Evolutionary conservation across 2,113 vertebrate species (phyloP), one percentile per base, ranked within the genome.

Genomic region (Zapus hudsonius): DNA sequence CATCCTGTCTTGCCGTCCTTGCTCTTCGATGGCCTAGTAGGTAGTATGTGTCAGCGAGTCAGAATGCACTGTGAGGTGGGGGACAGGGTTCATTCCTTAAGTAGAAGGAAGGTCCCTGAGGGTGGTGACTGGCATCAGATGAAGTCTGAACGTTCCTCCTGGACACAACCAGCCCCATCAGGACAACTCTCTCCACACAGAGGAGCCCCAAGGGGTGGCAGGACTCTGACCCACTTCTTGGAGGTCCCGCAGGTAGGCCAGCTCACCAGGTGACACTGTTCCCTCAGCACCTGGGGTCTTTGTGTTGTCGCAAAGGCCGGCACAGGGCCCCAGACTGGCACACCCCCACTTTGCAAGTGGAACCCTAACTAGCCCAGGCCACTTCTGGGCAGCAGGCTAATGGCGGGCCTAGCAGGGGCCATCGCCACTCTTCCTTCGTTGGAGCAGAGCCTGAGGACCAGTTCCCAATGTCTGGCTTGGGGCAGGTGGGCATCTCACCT

Each of bases 251-350:
- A 22, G 40, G 40, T 10, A 1, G 0, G 25, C 63, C 23, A 10
- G 81, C 0, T 11, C 13, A 1, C 20, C 33, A 19, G 3, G 61
- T 0, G 38, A 5, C 1, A 20, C 66, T 75, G 44, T 55, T 3
- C 0, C 9, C 2, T 63, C 61, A 4, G 2, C 0, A 47, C 57
- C n/a, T 20, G 13, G 57, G 1, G n/a, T 1, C 31, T 36, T 47
- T 20, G 17, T 42, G 64, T 44, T 25, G 78, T n/a, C 27, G 42
- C 87, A 23, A 5, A 55, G 20, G 17, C 64, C 74, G 75, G 84
- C 70, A 23, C 79, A 8, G 52, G 52, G 11, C 63, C 44, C 2
- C 29, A 69, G 40, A 73, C 25, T 73, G 94, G 25, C 52, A 73
- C 52, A 87, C 73, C 90, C 31, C 66, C 0, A 0, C 25, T 64